Evolutionary conservation across 2,888 invertebrate genomes (phyloP).

Genomic region (Drosophila cognata): DNA sequence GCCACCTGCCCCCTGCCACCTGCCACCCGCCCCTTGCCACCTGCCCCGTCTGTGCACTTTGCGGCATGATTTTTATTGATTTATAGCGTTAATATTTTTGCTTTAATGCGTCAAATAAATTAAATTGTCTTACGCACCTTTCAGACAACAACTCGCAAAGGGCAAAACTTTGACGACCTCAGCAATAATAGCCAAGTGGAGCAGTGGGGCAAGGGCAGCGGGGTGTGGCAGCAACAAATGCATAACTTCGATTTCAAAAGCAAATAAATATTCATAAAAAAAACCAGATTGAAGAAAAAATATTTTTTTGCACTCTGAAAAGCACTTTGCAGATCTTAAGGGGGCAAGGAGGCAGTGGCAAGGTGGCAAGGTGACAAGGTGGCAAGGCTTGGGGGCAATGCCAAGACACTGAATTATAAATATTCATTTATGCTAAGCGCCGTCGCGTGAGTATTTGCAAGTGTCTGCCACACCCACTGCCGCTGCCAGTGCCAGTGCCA

Average conservation of each 20-base stretch:
- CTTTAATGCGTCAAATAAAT: conserved; percentile 80
- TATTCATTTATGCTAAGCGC: conserved; percentile 79
- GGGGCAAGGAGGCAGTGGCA: conserved; percentile 1
- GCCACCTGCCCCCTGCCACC: not conserved
- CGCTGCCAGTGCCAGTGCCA: conserved; percentile 14
- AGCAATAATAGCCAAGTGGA: conserved; percentile 15
- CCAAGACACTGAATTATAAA: conserved; percentile 74
- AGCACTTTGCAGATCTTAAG: conserved; percentile 70
- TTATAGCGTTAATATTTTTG: conserved; percentile 77
- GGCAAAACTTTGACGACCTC: conserved; percentile 64
- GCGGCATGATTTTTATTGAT: conserved; percentile 62
- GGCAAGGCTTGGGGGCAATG: not conserved
- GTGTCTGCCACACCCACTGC: conserved; percentile 56
- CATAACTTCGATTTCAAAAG: conserved; percentile 79
- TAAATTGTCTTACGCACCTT: conserved; percentile 81
- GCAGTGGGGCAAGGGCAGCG: not conserved
- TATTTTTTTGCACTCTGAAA: conserved; percentile 64
- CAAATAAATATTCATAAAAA: conserved; percentile 80
- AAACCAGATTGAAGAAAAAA: conserved; percentile 4
- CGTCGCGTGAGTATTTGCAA: conserved; percentile 64
- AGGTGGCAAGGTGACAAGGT: not conserved
- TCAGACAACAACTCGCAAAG: conserved; percentile 46
- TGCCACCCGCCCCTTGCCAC: not conserved
- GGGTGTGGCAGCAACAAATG: conserved; percentile 58
- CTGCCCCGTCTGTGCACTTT: conserved; percentile 16